phyloP scores from a whole-genome alignment of 2,888 invertebrate species.

The Sinotaia quadrata region DNA sequence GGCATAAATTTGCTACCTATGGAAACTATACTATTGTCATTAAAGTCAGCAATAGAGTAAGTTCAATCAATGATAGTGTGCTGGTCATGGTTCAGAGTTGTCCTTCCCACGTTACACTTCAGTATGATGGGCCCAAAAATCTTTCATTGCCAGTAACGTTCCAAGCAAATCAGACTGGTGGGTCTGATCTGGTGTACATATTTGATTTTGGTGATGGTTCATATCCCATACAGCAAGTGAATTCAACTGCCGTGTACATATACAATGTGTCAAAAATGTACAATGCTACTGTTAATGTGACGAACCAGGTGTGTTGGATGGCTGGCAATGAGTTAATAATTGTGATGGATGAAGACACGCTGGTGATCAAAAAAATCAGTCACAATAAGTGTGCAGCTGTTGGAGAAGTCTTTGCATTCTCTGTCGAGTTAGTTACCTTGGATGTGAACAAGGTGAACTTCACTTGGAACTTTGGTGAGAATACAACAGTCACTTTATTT shows the following conservation, averaged over 20 bases:
- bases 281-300: constrained; percentile 40
- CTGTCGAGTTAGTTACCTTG: constrained; percentile 29
- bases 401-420: neutral
- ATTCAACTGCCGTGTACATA: neutral
- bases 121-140: constrained; percentile 42
- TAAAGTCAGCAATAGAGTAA: constrained; percentile 44
- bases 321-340: constrained; percentile 12
- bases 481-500: neutral
- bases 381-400: constrained; percentile 2
- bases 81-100: constrained; percentile 40
- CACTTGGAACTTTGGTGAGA: constrained; percentile 38
- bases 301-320: constrained; percentile 47
- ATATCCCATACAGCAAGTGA: neutral
- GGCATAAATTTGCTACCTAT: neutral
- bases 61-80: constrained; percentile 28
- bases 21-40: constrained; percentile 41
- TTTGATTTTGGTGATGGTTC: constrained; percentile 44
- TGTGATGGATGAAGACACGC: constrained; percentile 31
- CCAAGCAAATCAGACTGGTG: constrained; percentile 34
- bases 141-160: constrained; percentile 36
- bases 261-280: constrained; percentile 47
- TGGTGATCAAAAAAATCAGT: constrained; percentile 26
- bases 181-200: constrained; percentile 39
- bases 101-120: constrained; percentile 41
- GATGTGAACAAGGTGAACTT: constrained; percentile 23